Evolutionary conservation across 2,797 vertebrate genomes (phyloP).

Genomic region (Anniella stebbinsi): DNA sequence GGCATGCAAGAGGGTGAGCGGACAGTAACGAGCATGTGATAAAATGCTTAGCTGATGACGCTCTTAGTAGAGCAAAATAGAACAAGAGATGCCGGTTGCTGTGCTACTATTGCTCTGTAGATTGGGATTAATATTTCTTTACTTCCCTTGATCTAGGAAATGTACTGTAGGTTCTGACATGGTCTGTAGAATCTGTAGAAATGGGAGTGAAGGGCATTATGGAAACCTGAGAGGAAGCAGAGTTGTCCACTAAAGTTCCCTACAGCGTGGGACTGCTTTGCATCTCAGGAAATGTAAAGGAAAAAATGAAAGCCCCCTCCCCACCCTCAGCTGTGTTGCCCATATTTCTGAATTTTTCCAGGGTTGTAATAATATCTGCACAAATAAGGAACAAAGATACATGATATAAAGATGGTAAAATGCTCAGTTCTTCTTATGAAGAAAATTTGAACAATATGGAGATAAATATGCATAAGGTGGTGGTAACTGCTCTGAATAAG

Average conservation of each 20-base stretch:
- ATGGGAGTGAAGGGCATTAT: background rate
- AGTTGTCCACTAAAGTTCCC: background rate
- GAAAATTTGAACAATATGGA: background rate
- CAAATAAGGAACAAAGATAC: background rate
- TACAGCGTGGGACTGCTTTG: background rate
- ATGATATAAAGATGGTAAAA: background rate
- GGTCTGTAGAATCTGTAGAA: slow-evolving; percentile 3
- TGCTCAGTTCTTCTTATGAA: background rate
- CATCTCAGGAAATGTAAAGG: background rate
- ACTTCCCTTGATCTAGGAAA: slow-evolving; percentile 12
- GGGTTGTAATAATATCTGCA: background rate
- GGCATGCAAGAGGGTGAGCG: too few relatives aligned
- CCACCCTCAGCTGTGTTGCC: background rate
- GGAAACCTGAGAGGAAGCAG: background rate
- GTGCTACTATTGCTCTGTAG: background rate
- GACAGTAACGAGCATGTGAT: too few relatives aligned
- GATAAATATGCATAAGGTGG: background rate
- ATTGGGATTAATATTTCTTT: slow-evolving; percentile 24
- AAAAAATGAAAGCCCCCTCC: background rate
- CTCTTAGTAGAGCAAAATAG: background rate
- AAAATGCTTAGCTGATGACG: too few relatives aligned
- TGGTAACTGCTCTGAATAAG: background rate
- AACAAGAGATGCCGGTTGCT: background rate
- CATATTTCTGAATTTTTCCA: background rate
- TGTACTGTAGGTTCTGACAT: slow-evolving; percentile 10